Evolutionary conservation across 2,888 invertebrate species (phyloP).

Genomic region (Macropis europaea): DNA sequence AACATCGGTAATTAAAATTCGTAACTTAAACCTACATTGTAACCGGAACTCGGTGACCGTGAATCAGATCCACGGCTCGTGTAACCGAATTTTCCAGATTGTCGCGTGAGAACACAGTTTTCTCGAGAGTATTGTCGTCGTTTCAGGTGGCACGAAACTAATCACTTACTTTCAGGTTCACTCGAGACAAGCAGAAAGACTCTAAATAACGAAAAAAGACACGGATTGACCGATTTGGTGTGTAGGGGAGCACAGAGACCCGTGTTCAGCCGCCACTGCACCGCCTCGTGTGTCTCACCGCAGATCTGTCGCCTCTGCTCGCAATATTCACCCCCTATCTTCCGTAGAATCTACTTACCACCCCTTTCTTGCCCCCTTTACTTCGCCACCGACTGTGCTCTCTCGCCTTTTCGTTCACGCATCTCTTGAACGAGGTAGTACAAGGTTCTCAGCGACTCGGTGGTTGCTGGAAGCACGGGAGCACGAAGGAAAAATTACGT

Average conservation of each 20-base stretch:
- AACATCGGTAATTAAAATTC: no score
- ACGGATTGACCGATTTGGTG: slow-evolving; percentile 62
- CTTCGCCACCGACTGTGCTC: slow-evolving; percentile 47
- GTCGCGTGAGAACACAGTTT: neutral
- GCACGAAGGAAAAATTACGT: slow-evolving; percentile 18
- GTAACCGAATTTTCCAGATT: no score
- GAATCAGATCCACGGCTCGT: no score
- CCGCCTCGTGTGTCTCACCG: slow-evolving; percentile 71
- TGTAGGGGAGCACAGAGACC: slow-evolving; percentile 70
- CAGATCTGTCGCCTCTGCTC: slow-evolving; percentile 66
- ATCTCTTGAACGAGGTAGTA: slow-evolving; percentile 48
- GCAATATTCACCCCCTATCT: slow-evolving; percentile 58
- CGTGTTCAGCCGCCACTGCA: slow-evolving; percentile 73
- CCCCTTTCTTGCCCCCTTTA: neutral
- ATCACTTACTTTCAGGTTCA: slow-evolving; percentile 72
- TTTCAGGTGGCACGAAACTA: slow-evolving; percentile 58
- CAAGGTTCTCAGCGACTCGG: slow-evolving; percentile 42
- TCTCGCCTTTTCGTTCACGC: slow-evolving; percentile 59
- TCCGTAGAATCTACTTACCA: slow-evolving; percentile 50
- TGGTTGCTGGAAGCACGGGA: slow-evolving; percentile 12
- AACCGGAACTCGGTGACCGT: no score
- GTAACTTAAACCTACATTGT: no score
- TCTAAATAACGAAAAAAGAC: slow-evolving; percentile 47
- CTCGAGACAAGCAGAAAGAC: slow-evolving; percentile 59
- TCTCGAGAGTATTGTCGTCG: slow-evolving; percentile 14